A percentile compares a stretch with the other conserved stretches of the same genome.
Evolutionary conservation across 2,888 invertebrate genomes (phyloP).

Genomic region (Drosophila pegasa): DNA sequence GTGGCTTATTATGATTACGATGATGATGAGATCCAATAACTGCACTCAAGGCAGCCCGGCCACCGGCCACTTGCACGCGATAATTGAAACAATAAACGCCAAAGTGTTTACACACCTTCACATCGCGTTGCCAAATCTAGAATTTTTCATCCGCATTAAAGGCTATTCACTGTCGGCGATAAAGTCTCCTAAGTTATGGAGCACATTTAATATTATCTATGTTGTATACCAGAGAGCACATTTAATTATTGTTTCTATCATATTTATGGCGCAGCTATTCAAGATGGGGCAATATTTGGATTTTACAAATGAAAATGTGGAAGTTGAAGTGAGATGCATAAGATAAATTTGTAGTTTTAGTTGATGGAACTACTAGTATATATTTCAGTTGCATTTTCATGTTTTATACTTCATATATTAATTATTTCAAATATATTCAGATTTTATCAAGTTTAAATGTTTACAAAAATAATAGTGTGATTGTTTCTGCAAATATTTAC

Average conservation of each 20-base stretch:
- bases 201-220: background rate
- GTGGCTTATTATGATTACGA: constrained; percentile 35
- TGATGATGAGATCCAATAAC: constrained; percentile 29
- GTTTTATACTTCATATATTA: too few relatives aligned
- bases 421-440: too few relatives aligned
- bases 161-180: background rate
- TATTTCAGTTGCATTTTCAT: too few relatives aligned
- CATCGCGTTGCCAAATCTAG: background rate
- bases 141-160: background rate
- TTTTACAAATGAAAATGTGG: background rate
- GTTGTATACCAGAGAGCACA: background rate
- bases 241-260: constrained; percentile 2
- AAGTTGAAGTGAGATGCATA: too few relatives aligned
- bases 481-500: too few relatives aligned
- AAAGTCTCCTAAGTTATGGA: background rate
- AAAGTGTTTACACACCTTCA: background rate
- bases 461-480: too few relatives aligned
- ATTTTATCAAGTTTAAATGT: too few relatives aligned
- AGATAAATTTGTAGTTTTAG: too few relatives aligned
- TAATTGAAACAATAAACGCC: constrained; percentile 9
- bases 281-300: background rate
- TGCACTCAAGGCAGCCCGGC: constrained; percentile 24
- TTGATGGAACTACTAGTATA: too few relatives aligned
- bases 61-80: background rate
- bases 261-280: background rate